Base-by-base conservation (phyloP, 1,140 invertebrate genomes). In the Chrysomallon squamiferum region DNA sequence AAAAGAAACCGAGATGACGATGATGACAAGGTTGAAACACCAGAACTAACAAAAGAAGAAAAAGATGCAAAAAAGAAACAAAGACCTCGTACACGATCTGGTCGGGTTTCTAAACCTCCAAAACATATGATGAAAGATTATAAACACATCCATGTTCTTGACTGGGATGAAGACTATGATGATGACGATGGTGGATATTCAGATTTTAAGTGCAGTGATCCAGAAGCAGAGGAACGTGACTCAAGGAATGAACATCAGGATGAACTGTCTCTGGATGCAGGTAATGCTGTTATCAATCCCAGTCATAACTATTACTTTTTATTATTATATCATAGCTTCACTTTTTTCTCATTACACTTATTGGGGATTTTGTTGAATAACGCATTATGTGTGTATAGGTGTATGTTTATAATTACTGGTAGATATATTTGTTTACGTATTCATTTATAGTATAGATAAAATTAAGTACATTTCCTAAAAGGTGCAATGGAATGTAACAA, bases 91-190 rank as follows among this genome's bases (percentile, higher is more conserved):
- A 91, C 90, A 29, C 71, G 84, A 47, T 90, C 89, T 18, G 90
- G 90, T 0, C 81, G 90, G 45, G 81, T 91, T 18, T 90, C 90
- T 1, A 87, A 90, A 65, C 90, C 90, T 1, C 90, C 90, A 0
- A 86, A 88, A 35, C 89, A 91, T 69, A 90, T 91, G 88, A 87
- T 90, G 3, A 88, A 89, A 64, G 90, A 91, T 76, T 91, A 90
- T 69, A 91, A 90, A 74, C 88, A 90, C 54, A 85, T 91, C 58
- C 88, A 89, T 75, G 87, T 88, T 67, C 76, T 89, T 20, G 89
- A 90, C 67, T 88, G 89, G 66, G 85, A 88, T 71, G 88, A 89
- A 66, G 88, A 89, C 18, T 79, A 88, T 67, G 89, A 90, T 79
- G 88, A 90, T 71, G 89, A 88, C 6, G 89, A 90, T 77, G 89